phyloP scores from a whole-genome alignment of 2,797 vertebrate genomes.

The Melanogrammus aeglefinus region DNA sequence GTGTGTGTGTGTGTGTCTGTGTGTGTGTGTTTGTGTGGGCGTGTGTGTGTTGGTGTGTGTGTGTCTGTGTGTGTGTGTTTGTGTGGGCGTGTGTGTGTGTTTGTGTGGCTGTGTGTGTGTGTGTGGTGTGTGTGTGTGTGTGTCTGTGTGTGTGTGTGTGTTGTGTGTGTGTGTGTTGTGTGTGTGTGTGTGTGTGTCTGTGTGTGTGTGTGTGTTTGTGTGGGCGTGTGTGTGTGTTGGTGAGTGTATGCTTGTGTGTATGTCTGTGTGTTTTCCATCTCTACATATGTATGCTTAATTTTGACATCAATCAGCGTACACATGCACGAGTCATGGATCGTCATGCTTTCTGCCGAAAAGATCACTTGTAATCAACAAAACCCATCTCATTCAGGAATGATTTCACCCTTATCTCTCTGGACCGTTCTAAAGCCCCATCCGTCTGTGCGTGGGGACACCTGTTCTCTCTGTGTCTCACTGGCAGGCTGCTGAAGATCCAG shows the following conservation, averaged over 20 bases:
- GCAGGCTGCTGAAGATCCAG: slow-evolving; percentile 85
- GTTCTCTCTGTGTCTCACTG: slow-evolving; percentile 22
- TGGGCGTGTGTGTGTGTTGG: not conserved
- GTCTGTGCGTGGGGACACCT: not conserved
- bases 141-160: too few relatives aligned
- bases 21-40: too few relatives aligned
- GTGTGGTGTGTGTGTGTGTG: too few relatives aligned
- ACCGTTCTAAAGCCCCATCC: not conserved
- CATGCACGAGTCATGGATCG: not conserved
- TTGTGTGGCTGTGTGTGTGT: too few relatives aligned
- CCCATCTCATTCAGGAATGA: not conserved
- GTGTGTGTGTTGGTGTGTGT: too few relatives aligned
- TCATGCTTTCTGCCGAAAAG: not conserved
- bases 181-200: too few relatives aligned
- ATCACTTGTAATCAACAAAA: not conserved
- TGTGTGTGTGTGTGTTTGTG: too few relatives aligned
- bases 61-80: too few relatives aligned
- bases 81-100: too few relatives aligned
- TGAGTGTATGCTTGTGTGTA: not conserved
- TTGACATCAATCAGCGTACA: not conserved
- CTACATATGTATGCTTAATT: not conserved
- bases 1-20: too few relatives aligned
- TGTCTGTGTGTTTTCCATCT: not conserved
- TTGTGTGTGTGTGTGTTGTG: too few relatives aligned
- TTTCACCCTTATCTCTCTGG: not conserved